These are phyloP conservation scores for Neotoxoptera formosana DNA, from an alignment of 1,140 invertebrate genomes.

Conservation along the genomic window DNA sequence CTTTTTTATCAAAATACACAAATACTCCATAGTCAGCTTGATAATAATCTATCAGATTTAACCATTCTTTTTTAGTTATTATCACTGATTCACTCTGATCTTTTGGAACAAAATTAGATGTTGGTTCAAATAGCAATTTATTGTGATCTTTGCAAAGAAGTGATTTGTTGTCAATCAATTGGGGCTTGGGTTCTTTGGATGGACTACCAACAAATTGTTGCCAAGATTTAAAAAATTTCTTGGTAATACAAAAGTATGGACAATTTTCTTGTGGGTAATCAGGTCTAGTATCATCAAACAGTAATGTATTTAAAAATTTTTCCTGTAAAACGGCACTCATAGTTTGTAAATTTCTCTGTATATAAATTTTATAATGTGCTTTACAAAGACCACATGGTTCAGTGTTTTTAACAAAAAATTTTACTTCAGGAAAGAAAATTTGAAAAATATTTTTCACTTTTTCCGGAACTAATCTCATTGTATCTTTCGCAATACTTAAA, in stretches of 20 bases:
- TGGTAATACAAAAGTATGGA: slow-evolving; percentile 44
- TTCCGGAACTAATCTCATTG: slow-evolving; percentile 59
- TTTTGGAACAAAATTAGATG: no score
- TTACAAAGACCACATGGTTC: slow-evolving; percentile 59
- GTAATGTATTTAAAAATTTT: no score
- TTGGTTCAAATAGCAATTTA: not conserved
- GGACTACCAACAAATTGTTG: slow-evolving; percentile 56
- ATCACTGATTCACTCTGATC: not conserved
- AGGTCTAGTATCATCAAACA: no score
- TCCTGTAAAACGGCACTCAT: no score
- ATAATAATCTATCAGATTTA: not conserved
- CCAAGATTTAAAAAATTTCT: slow-evolving; percentile 60
- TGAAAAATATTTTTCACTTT: slow-evolving; percentile 59
- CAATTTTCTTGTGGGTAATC: no score
- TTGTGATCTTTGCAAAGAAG: not conserved
- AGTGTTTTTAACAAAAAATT: slow-evolving; percentile 57
- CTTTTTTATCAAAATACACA: not conserved
- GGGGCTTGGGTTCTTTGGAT: no score
- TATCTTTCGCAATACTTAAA: slow-evolving; percentile 59
- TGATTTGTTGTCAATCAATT: not conserved
- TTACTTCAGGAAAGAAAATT: slow-evolving; percentile 60
- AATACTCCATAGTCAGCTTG: not conserved
- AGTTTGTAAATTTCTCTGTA: slow-evolving; percentile 38
- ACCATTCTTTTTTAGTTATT: not conserved
- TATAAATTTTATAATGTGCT: no score